Percentiles rank a stretch among this genome's conserved stretches.
Evolutionary conservation across 2,888 invertebrate species (phyloP).

Genomic region (Drosophila seclusa): DNA sequence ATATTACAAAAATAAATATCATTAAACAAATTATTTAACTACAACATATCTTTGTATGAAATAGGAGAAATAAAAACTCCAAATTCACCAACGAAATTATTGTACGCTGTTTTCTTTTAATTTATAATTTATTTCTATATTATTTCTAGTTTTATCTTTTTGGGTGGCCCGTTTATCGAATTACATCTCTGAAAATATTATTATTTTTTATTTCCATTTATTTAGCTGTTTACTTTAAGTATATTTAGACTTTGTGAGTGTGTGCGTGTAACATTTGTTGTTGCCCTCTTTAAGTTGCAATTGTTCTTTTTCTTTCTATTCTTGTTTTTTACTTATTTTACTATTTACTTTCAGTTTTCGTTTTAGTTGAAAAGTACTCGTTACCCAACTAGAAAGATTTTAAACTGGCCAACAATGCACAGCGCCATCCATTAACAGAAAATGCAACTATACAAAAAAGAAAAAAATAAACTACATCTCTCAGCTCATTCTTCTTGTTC

Average conservation of each 20-base stretch:
- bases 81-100: constrained; percentile 46
- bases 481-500: constrained; percentile 34
- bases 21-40: constrained; percentile 37
- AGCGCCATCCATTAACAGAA: constrained; percentile 15
- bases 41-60: constrained; percentile 20
- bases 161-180: constrained; percentile 15
- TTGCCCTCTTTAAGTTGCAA: constrained; percentile 29
- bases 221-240: constrained; percentile 28
- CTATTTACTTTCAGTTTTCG: constrained; percentile 1
- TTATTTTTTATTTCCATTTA: constrained; percentile 5
- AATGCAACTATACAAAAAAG: constrained; percentile 11
- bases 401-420: constrained; percentile 11
- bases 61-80: constrained; percentile 51
- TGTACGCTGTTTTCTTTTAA: constrained; percentile 57
- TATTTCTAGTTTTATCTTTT: constrained; percentile 42
- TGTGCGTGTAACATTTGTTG: constrained; percentile 31
- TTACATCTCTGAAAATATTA: constrained; percentile 7
- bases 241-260: constrained; percentile 22
- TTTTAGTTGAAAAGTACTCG: constrained; percentile 13
- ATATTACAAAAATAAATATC: constrained; percentile 30
- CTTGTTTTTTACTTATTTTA: neutral
- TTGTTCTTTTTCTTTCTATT: neutral
- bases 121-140: constrained; percentile 26
- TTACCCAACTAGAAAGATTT: constrained; percentile 18
- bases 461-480: constrained; percentile 14